Conservation (phyloP, 2,888 invertebrate genomes). For the Petrophora chlorosata region DNA sequence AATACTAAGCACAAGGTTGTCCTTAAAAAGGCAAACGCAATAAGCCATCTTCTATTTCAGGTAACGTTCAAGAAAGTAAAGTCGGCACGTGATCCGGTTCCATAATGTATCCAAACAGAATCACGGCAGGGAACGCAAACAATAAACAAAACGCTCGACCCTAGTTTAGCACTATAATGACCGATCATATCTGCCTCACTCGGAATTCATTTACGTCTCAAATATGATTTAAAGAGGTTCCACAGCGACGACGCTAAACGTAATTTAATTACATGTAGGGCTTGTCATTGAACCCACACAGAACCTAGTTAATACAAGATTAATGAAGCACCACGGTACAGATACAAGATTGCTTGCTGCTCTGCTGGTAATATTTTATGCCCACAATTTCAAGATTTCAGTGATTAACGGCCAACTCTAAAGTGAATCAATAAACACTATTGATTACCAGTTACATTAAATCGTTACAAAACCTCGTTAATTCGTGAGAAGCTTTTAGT, state of each 20-base stretch:
- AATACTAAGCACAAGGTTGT: slow-evolving; percentile 12
- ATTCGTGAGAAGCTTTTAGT: slow-evolving; percentile 74
- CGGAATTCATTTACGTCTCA: slow-evolving; percentile 52
- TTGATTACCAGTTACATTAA: slow-evolving; percentile 36
- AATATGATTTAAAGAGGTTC: slow-evolving; percentile 73
- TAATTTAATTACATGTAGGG: slow-evolving; percentile 76
- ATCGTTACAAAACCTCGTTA: slow-evolving; percentile 62
- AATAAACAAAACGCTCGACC: slow-evolving; percentile 30
- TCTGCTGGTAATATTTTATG: slow-evolving; percentile 44
- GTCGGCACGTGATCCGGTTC: slow-evolving; percentile 23
- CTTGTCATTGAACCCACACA: slow-evolving; percentile 76
- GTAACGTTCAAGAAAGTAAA: slow-evolving; percentile 26
- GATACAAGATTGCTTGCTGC: slow-evolving; percentile 48
- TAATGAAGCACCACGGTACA: slow-evolving; percentile 65
- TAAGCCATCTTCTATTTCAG: slow-evolving; percentile 25
- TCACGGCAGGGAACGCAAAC: slow-evolving; percentile 30
- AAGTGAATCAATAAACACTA: slow-evolving; percentile 19
- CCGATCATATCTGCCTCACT: slow-evolving; percentile 41
- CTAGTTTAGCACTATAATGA: slow-evolving; percentile 38
- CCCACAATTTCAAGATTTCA: slow-evolving; percentile 40
- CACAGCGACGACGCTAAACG: slow-evolving; percentile 61
- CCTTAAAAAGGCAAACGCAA: slow-evolving; percentile 15
- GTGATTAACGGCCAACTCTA: slow-evolving; percentile 26
- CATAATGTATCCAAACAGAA: slow-evolving; percentile 22
- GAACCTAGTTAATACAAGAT: slow-evolving; percentile 72